A percentile compares a stretch with the other conserved stretches of the same genome.
These are phyloP conservation scores for Phoenicopterus ruber DNA, from an alignment of 2,113 vertebrate species.

Conservation along the genomic window DNA sequence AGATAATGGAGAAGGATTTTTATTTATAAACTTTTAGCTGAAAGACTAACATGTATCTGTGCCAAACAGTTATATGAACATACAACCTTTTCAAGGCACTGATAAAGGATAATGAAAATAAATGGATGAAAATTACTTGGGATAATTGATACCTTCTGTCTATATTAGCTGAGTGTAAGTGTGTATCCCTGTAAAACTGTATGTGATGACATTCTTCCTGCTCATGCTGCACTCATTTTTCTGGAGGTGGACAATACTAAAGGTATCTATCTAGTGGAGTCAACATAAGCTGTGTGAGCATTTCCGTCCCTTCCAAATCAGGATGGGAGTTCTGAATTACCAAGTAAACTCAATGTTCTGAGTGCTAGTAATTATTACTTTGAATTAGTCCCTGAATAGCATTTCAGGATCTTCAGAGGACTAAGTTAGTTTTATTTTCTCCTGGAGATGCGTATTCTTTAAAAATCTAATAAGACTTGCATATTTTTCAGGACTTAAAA, in stretches of 20 bases:
- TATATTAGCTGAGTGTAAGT: neutral
- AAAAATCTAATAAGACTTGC: neutral
- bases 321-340: neutral
- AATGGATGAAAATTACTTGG: neutral
- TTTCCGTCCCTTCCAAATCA: neutral
- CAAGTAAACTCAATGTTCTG: neutral
- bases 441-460: neutral
- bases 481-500: neutral
- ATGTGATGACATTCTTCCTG: neutral
- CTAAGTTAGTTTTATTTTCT: neutral
- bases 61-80: neutral
- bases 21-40: neutral
- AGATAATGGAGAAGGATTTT: neutral
- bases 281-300: neutral
- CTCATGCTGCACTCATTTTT: neutral
- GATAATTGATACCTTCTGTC: neutral
- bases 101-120: neutral
- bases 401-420: neutral
- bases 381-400: neutral
- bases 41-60: neutral
- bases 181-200: neutral
- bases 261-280: neutral
- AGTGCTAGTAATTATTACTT: neutral
- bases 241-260: neutral
- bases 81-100: neutral